Base-by-base conservation (phyloP, 2,888 invertebrate species). In the Linnaemya vulpina region DNA sequence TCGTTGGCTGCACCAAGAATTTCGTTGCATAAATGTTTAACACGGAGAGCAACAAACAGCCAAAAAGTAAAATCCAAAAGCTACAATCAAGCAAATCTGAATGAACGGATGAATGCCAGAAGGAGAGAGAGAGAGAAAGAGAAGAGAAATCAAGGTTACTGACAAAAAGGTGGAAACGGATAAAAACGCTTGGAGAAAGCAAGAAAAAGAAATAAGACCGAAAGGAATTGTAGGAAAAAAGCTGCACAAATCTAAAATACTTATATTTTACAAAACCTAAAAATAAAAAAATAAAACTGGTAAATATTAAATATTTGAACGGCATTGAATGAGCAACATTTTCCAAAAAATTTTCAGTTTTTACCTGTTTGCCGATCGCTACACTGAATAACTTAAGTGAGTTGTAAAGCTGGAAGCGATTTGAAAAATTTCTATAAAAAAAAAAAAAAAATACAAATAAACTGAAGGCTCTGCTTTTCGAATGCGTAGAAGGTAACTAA, bases 1-100 rank as follows among this genome's bases (percentile, higher is more conserved):
- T 82, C 82, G 70, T 71, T 85, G 74, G 68, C 2, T 51, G 71
- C 73, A 83, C 35, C 49, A 49, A 73, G n/a, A 67, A 63, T 73
- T 71, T 68, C 60, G 15, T 60, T 60, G 68, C 43, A 81, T 75
- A 68, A 81, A 81, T 81, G 53, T 75, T 68, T 74, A 75, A 55
- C 49, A 51, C 22, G 58, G 11, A 67, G 46, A 46, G n/a, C 35
- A 63, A 46, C 43, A 55, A 63, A 71, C 40, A 53, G 30, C 20
- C 22, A 53, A 53, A 63, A 43, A 40, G n/a, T 60, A 20, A 53
- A 68, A 60, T 4, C 68, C 62, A 70, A 78, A 78, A 65, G 68
- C 60, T 62, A 62, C 55, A 58, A 60, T 25, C 51, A 51, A 70
- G 30, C 46, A 55, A 65, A 9, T 58, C 20, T 35, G 43, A 13